Evolutionary conservation across 2,113 vertebrate species (phyloP), one percentile per base, ranked within the genome.

Genomic region (Trogon melanurus): DNA sequence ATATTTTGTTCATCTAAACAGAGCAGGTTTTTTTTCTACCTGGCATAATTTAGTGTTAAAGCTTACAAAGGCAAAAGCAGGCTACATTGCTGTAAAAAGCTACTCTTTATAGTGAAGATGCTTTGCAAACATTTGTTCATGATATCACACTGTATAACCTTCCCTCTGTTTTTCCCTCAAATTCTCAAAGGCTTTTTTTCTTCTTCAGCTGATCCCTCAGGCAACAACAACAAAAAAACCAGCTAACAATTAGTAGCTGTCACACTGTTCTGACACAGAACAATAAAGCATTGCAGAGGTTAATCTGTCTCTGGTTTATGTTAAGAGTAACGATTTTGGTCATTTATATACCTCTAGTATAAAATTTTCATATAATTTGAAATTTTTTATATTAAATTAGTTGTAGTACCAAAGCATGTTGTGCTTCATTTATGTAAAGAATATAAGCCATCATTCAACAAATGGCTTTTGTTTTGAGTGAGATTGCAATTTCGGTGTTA

Each of bases 111-210:
- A 60, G 26, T 45, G 44, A 93, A 82, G 79, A 92, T 64, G 25
- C 8, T 27, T 76, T 85, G 58, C 47, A 90, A 96, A 95, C 86
- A 86, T 85, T 93, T 95, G 47, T 93, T 86, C n/a, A 79, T 71
- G 66, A 58, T 48, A 74, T 34, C 26, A 85, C 21, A 58, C 8
- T 41, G 16, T 66, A 34, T 92, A 85, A 80, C 70, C 61, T 73
- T 92, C 64, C 21, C 8, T 85, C 50, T 84, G 36, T 79, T 70
- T 95, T 62, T 66, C 32, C 13, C 26, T 51, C 29, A 54, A 66
- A 65, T 79, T 71, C 29, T 74, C 41, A 65, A 26, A 79, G 3
- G 18, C 4, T 25, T 74, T 81, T 92, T 73, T 86, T 88, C 85
- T 75, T 41, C 66, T 72, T 44, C 36, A 64, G 64, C 54, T 51